A percentile compares a stretch with the other conserved stretches of the same genome.
These are phyloP conservation scores for Gephyroberyx darwinii DNA, from an alignment of 2,797 vertebrate species.

Conservation along the genomic window DNA sequence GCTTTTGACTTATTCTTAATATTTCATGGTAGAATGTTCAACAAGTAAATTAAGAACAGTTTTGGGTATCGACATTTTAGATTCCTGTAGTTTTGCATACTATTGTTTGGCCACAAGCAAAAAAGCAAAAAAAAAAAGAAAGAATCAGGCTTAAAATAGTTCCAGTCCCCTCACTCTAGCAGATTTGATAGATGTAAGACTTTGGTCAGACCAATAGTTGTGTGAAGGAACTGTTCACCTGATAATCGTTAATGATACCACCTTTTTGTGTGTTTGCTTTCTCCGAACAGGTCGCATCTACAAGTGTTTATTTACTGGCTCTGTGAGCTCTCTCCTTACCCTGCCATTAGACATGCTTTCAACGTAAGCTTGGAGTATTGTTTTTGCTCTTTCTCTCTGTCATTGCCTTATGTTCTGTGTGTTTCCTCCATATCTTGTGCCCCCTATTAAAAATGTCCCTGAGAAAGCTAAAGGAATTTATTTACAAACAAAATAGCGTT, in stretches of 20 bases:
- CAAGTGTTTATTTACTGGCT: conserved; percentile 99
- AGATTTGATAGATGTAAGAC: no score
- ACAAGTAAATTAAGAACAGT: no score
- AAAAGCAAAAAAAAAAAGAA: no score
- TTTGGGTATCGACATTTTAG: no score
- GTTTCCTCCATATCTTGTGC: neutral
- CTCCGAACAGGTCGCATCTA: conserved; percentile 92
- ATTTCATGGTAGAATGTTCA: no score
- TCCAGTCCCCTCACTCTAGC: no score
- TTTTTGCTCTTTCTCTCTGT: neutral
- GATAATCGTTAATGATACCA: neutral
- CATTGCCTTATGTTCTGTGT: neutral
- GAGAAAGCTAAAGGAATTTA: no score
- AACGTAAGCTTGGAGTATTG: conserved; percentile 87
- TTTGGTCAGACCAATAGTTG: neutral
- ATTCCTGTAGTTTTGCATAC: no score
- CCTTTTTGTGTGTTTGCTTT: conserved; percentile 23
- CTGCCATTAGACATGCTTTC: conserved; percentile 97
- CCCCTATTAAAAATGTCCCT: neutral
- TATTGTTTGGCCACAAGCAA: no score
- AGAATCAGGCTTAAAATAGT: no score
- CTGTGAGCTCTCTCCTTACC: conserved; percentile 97
- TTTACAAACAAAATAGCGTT: neutral
- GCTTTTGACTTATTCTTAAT: no score
- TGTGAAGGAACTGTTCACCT: neutral